Percentiles rank a stretch among this genome's conserved stretches.
phyloP scores from a whole-genome alignment of 2,113 vertebrate genomes.

The Oryzias woworae region DNA sequence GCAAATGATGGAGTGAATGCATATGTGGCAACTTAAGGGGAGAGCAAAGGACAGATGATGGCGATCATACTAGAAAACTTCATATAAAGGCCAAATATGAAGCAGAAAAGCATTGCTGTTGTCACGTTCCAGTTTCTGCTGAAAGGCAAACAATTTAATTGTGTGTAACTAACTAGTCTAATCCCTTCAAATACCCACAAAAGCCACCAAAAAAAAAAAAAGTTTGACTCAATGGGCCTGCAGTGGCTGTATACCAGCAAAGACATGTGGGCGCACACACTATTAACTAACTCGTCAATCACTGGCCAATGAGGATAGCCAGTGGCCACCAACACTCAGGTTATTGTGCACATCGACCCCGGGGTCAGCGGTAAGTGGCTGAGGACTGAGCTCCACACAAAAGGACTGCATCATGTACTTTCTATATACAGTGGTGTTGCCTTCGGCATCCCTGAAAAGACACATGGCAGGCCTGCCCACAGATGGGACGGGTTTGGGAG shows the following conservation, averaged over 20 bases:
- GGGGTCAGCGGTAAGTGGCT: constrained; percentile 68
- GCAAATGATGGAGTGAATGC: constrained; percentile 13
- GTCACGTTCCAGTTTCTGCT: constrained; percentile 1
- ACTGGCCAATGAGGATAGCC: constrained; percentile 62
- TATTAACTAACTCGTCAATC: constrained; percentile 72
- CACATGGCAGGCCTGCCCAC: constrained; percentile 78
- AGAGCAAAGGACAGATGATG: too few species aligned
- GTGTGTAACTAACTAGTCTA: constrained; percentile 66
- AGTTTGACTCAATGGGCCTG: constrained; percentile 44
- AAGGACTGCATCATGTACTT: constrained; percentile 71
- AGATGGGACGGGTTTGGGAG: constrained; percentile 69
- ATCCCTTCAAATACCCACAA: constrained; percentile 48
- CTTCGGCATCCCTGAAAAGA: constrained; percentile 63
- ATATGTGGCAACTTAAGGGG: not conserved
- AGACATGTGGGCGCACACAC: constrained; percentile 45
- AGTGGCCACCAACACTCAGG: constrained; percentile 70
- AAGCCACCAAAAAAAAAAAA: constrained; percentile 33
- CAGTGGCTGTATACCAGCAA: constrained; percentile 32
- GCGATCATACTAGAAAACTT: too few species aligned
- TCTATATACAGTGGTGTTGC: constrained; percentile 72
- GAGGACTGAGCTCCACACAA: constrained; percentile 58
- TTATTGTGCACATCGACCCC: constrained; percentile 68
- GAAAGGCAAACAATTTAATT: constrained; percentile 58
- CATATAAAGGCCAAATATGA: not conserved
- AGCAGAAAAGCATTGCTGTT: constrained; percentile 7